phyloP scores from a whole-genome alignment of 2,888 invertebrate species.

The Meta bourneti region DNA sequence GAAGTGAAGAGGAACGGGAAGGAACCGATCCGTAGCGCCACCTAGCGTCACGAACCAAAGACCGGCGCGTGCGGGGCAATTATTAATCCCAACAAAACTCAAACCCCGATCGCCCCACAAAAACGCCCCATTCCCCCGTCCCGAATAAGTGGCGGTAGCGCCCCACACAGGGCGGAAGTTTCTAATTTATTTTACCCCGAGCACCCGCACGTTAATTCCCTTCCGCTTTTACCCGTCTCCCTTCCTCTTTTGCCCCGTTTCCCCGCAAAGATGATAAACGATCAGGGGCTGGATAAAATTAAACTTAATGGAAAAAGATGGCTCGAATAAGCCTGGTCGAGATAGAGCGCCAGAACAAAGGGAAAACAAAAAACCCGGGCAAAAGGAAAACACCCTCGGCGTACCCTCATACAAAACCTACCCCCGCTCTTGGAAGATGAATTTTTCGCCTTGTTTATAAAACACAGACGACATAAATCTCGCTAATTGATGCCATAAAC shows the following conservation, averaged over 20 bases:
- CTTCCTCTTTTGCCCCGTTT: background rate
- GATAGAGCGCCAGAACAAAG: background rate
- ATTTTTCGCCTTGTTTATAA: slow-evolving; percentile 66
- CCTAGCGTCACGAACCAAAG: slow-evolving; percentile 6
- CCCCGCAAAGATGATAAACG: slow-evolving; percentile 52
- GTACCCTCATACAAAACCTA: slow-evolving; percentile 7
- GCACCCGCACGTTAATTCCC: background rate
- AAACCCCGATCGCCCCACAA: slow-evolving; percentile 26
- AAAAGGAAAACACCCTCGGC: slow-evolving; percentile 6
- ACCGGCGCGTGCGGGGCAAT: slow-evolving; percentile 2
- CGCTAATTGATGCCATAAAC: slow-evolving; percentile 65
- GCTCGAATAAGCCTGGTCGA: background rate
- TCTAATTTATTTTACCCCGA: slow-evolving; percentile 53
- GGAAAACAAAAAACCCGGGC: background rate
- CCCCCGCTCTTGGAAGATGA: slow-evolving; percentile 43
- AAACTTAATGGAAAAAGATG: slow-evolving; percentile 70
- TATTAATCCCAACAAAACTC: slow-evolving; percentile 67
- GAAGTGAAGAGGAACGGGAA: background rate
- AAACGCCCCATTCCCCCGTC: background rate
- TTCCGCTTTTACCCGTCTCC: slow-evolving; percentile 39
- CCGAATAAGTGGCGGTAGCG: slow-evolving; percentile 39
- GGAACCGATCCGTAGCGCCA: slow-evolving; percentile 3
- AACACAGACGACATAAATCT: slow-evolving; percentile 65
- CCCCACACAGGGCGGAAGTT: slow-evolving; percentile 35
- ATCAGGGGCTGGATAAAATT: slow-evolving; percentile 59